Percentiles rank a stretch among this genome's conserved stretches.
These are phyloP conservation scores for Typhlomys cinereus DNA, from an alignment of 2,113 vertebrate genomes.

Conservation along the genomic window DNA sequence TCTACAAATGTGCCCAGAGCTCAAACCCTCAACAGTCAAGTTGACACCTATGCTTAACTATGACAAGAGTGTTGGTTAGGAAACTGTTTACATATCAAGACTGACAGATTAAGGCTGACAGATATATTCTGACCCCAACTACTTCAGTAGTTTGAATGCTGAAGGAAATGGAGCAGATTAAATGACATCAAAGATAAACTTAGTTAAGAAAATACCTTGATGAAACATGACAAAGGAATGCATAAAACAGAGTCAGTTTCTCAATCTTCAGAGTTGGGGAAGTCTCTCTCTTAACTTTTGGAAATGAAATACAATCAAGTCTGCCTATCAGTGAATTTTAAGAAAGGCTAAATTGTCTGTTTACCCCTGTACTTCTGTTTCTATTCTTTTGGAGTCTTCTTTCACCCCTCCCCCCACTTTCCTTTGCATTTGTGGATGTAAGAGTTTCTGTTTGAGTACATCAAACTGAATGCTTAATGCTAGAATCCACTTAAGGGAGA, in stretches of 20 bases:
- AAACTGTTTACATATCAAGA: not conserved
- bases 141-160: not conserved
- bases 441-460: too few species aligned
- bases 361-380: too few species aligned
- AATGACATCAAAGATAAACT: not conserved
- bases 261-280: not conserved
- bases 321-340: too few species aligned
- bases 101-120: slow-evolving; percentile 23
- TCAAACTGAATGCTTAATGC: too few species aligned
- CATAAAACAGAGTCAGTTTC: not conserved
- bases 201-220: not conserved
- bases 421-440: too few species aligned
- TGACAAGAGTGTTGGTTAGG: slow-evolving; percentile 16
- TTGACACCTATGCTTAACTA: too few species aligned
- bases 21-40: too few species aligned
- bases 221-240: not conserved
- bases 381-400: too few species aligned
- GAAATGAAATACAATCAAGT: not conserved
- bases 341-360: too few species aligned
- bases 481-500: too few species aligned
- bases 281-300: not conserved
- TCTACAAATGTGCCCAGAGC: too few species aligned
- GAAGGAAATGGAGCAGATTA: not conserved
- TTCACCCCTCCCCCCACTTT: too few species aligned
- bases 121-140: slow-evolving; percentile 12